phyloP scores from a whole-genome alignment of 1,140 invertebrate genomes.

The Diuraphis noxia region DNA sequence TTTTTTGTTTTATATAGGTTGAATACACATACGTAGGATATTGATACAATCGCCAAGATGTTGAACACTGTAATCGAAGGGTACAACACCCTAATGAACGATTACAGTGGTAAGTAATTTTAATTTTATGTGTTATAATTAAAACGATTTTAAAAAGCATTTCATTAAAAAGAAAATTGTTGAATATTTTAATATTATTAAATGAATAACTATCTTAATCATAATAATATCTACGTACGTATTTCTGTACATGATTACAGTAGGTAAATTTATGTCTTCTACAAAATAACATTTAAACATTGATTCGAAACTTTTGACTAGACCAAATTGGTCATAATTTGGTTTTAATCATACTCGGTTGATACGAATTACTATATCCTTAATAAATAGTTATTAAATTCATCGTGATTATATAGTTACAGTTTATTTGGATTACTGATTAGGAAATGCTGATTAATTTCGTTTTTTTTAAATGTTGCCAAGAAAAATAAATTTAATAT shows the following conservation, averaged over 20 bases:
- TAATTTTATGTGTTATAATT: not conserved
- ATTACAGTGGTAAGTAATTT: conserved; percentile 74
- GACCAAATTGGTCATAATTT: too few relatives aligned
- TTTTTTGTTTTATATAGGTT: conserved; percentile 7
- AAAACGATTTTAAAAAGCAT: not conserved
- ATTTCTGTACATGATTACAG: too few relatives aligned
- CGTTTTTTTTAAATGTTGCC: not conserved
- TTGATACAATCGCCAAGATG: not conserved
- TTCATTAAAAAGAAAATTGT: not conserved
- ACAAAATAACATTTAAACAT: not conserved
- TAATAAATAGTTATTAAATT: not conserved
- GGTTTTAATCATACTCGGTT: not conserved
- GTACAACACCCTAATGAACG: conserved; percentile 78
- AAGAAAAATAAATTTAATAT: not conserved
- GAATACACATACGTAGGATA: not conserved
- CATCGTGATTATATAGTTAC: not conserved
- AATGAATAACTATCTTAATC: not conserved
- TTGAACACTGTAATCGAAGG: conserved; percentile 64
- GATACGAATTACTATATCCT: not conserved
- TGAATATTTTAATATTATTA: not conserved
- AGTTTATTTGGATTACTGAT: not conserved
- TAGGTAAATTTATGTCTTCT: not conserved
- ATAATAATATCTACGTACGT: not conserved
- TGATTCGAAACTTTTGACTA: not conserved
- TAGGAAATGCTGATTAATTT: not conserved